These are phyloP conservation scores for Phalera bucephala DNA, from an alignment of 2,888 invertebrate species.

Conservation along the genomic window DNA sequence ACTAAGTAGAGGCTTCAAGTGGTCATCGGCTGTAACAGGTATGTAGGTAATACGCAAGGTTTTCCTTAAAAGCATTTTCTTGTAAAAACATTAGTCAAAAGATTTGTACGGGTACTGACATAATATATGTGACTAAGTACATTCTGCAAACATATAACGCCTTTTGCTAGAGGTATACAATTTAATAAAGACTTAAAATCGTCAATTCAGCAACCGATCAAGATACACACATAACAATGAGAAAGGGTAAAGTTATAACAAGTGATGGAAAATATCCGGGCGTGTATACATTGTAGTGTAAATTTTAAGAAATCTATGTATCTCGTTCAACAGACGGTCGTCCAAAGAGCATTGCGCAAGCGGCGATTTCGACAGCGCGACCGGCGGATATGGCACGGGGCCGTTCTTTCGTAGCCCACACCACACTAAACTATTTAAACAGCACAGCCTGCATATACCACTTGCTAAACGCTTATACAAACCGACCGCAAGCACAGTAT, in stretches of 20 bases:
- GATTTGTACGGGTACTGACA: conserved; percentile 9
- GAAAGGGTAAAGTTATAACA: too few relatives aligned
- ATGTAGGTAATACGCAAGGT: conserved; percentile 10
- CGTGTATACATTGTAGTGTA: conserved; percentile 23
- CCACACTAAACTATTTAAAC: conserved; percentile 67
- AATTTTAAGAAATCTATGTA: conserved; percentile 36
- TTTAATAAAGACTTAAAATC: too few relatives aligned
- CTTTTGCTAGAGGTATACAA: too few relatives aligned
- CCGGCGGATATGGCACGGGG: conserved; percentile 77
- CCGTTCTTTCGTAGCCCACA: conserved; percentile 69
- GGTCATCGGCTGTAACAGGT: conserved; percentile 5
- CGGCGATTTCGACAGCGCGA: conserved; percentile 67
- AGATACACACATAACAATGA: too few relatives aligned
- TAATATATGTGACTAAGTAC: conserved; percentile 9
- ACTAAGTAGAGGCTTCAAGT: conserved; percentile 12
- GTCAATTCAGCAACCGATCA: too few relatives aligned
- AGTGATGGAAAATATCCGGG: too few relatives aligned
- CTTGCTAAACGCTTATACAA: conserved; percentile 67
- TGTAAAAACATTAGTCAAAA: conserved; percentile 2
- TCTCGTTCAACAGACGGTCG: conserved; percentile 42
- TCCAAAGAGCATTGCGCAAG: conserved; percentile 69
- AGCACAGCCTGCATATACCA: conserved; percentile 49
- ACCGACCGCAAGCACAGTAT: conserved; percentile 49
- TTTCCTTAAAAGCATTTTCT: conserved; percentile 18
- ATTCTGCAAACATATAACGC: too few relatives aligned